Conservation (phyloP, 2,888 invertebrate species). For the Drepana falcataria region DNA sequence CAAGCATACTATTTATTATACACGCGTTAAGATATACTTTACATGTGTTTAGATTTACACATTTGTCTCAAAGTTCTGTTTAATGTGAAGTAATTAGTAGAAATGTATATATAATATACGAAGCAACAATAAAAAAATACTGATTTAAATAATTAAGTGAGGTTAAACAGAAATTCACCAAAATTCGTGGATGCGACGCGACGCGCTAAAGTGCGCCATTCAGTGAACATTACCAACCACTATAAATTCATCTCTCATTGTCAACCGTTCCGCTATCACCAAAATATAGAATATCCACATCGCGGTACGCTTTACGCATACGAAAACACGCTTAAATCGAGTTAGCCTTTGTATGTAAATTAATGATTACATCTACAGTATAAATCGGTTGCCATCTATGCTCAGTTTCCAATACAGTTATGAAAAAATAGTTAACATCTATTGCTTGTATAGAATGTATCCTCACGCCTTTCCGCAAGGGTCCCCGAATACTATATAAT, state of each 20-base stretch:
- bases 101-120: no score
- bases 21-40: no score
- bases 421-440: no score
- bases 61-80: no score
- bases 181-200: neutral
- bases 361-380: slow-evolving; percentile 44
- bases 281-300: slow-evolving; percentile 51
- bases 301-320: slow-evolving; percentile 45
- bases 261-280: slow-evolving; percentile 38
- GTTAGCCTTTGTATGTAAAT: slow-evolving; percentile 44
- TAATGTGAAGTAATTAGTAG: no score
- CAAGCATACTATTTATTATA: no score
- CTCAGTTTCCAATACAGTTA: neutral
- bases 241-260: slow-evolving; percentile 52
- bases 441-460: no score
- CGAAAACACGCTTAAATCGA: slow-evolving; percentile 48
- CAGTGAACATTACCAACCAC: slow-evolving; percentile 29
- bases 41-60: no score
- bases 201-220: slow-evolving; percentile 16
- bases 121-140: neutral
- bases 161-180: neutral
- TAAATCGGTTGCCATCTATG: neutral
- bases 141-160: neutral
- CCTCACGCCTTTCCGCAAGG: no score
- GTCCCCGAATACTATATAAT: no score